Evolutionary conservation across 2,888 invertebrate genomes (phyloP).

Genomic region (Zelleria hepariella): DNA sequence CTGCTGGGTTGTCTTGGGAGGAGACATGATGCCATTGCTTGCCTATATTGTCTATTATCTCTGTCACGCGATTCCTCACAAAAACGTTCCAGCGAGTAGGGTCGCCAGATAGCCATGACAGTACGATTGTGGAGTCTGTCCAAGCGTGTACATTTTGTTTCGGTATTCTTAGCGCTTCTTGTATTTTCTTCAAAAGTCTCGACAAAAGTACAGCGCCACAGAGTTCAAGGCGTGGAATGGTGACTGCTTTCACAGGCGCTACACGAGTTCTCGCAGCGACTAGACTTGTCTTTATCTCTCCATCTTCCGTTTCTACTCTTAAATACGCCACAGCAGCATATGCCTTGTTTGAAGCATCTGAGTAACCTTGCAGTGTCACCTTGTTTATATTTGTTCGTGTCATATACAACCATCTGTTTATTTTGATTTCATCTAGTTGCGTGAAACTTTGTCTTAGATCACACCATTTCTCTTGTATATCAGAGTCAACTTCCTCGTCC

Average conservation of each 20-base stretch:
- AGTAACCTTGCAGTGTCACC: no score
- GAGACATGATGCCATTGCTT: not conserved
- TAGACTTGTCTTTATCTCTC: no score
- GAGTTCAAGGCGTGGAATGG: slow-evolving; percentile 3
- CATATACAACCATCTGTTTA: no score
- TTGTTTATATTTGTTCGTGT: no score
- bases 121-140: slow-evolving; percentile 13
- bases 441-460: slow-evolving; percentile 8
- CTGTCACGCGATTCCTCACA: not conserved
- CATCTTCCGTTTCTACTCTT: no score
- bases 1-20: not conserved
- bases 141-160: slow-evolving; percentile 8
- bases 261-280: no score
- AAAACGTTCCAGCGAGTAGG: not conserved
- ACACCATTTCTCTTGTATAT: slow-evolving; percentile 7
- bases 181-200: slow-evolving; percentile 9
- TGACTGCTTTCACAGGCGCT: no score
- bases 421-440: not conserved
- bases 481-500: not conserved
- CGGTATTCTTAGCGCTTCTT: slow-evolving; percentile 9
- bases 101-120: not conserved
- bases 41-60: not conserved
- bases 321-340: no score
- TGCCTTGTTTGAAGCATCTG: no score
- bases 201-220: slow-evolving; percentile 12